These are phyloP conservation scores for Rhynchomys soricoides DNA, from an alignment of 2,113 vertebrate genomes.

Conservation along the genomic window DNA sequence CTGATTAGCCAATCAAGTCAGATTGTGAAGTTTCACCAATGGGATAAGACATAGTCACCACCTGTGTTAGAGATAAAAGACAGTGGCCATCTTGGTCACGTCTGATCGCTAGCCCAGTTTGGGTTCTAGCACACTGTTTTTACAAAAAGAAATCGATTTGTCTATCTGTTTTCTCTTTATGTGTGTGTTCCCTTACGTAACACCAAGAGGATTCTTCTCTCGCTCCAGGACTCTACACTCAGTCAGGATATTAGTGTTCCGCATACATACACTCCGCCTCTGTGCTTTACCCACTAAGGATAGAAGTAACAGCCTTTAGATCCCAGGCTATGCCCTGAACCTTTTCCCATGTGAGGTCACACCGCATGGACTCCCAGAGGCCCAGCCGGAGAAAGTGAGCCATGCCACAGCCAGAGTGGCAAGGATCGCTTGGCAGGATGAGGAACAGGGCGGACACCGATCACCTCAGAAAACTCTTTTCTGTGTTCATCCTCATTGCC, in stretches of 20 bases:
- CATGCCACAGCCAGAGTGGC: background rate
- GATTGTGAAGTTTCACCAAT: background rate
- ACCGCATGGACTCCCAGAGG: background rate
- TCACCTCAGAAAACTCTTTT: background rate
- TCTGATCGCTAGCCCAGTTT: too few species aligned
- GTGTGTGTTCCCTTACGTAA: background rate
- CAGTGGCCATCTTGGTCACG: background rate
- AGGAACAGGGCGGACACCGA: background rate
- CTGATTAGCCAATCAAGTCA: background rate
- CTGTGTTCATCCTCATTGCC: background rate
- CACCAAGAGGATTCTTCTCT: background rate
- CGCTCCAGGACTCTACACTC: too few species aligned
- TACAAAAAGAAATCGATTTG: background rate
- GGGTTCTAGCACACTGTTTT: background rate
- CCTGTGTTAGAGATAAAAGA: background rate
- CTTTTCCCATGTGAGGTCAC: background rate
- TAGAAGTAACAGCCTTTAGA: background rate
- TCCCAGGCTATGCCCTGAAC: background rate
- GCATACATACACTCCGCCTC: background rate
- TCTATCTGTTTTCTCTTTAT: background rate
- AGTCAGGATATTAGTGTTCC: background rate
- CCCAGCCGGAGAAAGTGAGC: background rate
- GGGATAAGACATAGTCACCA: background rate
- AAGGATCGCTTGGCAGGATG: background rate
- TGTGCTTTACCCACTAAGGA: background rate